phyloP scores from a whole-genome alignment of 2,113 vertebrate genomes.

The Aegypius monachus region DNA sequence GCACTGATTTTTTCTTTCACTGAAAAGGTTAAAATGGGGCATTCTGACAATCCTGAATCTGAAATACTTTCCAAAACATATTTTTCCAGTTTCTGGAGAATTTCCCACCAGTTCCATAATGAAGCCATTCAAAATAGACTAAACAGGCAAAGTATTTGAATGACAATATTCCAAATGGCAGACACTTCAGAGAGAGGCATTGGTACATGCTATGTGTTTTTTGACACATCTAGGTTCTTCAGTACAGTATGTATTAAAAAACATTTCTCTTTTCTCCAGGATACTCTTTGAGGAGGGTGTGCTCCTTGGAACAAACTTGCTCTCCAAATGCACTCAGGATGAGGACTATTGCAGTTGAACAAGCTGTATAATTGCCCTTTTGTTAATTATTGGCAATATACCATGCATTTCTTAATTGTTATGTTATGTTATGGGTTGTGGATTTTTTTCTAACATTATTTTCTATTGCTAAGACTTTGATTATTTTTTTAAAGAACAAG shows the following conservation, averaged over 20 bases:
- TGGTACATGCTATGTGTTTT: conserved; percentile 23
- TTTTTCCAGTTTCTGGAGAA: not conserved
- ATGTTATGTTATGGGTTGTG: not conserved
- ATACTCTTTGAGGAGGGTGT: not conserved
- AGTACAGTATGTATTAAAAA: conserved; percentile 10
- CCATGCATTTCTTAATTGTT: not conserved
- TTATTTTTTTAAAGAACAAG: not conserved
- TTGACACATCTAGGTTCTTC: not conserved
- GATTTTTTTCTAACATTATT: not conserved
- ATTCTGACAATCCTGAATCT: not conserved
- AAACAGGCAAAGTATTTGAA: conserved; percentile 36
- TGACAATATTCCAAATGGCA: conserved; percentile 48
- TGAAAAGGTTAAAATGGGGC: not conserved
- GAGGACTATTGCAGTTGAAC: not conserved
- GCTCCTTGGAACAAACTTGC: not conserved
- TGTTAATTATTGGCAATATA: not conserved
- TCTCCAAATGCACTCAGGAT: not conserved
- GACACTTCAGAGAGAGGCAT: not conserved
- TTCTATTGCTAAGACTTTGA: not conserved
- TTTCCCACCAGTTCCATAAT: not conserved
- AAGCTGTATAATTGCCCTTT: not conserved
- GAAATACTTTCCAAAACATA: conserved; percentile 2
- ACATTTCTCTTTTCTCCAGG: not conserved
- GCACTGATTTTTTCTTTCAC: not conserved
- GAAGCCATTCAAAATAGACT: conserved; percentile 28